Percentiles rank a stretch among this genome's conserved stretches.
Conservation (phyloP, 1,140 invertebrate genomes). For the Drosophila grimshawi region DNA sequence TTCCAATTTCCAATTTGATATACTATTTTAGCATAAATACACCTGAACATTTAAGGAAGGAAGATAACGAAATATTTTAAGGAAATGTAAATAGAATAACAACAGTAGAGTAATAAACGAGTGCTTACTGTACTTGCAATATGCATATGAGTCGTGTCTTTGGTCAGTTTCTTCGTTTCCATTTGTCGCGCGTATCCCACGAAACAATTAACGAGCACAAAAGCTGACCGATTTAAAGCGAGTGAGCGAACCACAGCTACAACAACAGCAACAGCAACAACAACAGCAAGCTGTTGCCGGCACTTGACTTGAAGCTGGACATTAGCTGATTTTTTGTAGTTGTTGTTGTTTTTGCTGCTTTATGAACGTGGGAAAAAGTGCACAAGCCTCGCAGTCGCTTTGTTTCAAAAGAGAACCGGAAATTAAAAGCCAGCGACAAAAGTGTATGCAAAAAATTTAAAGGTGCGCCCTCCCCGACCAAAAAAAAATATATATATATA, state of each 20-base stretch:
- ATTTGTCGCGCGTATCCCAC: constrained; percentile 64
- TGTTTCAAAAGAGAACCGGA: constrained; percentile 49
- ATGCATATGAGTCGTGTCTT: constrained; percentile 30
- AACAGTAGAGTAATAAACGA: not conserved
- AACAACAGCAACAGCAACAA: constrained; percentile 21
- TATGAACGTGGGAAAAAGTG: constrained; percentile 78
- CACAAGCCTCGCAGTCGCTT: constrained; percentile 38
- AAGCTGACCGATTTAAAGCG: constrained; percentile 59
- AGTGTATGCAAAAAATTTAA: constrained; percentile 47
- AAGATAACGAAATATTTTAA: too few relatives aligned
- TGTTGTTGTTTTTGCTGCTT: constrained; percentile 32
- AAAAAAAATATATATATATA: constrained; percentile 42
- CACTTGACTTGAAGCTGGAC: constrained; percentile 42
- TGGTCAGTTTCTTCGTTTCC: constrained; percentile 4
- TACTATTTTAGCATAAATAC: too few relatives aligned
- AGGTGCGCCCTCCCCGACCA: constrained; percentile 1
- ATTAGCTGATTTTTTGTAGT: constrained; percentile 24
- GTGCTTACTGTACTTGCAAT: constrained; percentile 26
- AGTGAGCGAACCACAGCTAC: constrained; percentile 5
- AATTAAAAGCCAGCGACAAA: constrained; percentile 53
- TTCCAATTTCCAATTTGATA: too few relatives aligned
- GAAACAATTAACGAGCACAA: constrained; percentile 69
- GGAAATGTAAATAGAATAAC: too few relatives aligned
- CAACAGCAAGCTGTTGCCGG: constrained; percentile 27
- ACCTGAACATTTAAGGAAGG: too few relatives aligned